These are phyloP conservation scores for Drosophila mojavensis DNA, from an alignment of 1,140 invertebrate genomes.

Conservation along the genomic window DNA sequence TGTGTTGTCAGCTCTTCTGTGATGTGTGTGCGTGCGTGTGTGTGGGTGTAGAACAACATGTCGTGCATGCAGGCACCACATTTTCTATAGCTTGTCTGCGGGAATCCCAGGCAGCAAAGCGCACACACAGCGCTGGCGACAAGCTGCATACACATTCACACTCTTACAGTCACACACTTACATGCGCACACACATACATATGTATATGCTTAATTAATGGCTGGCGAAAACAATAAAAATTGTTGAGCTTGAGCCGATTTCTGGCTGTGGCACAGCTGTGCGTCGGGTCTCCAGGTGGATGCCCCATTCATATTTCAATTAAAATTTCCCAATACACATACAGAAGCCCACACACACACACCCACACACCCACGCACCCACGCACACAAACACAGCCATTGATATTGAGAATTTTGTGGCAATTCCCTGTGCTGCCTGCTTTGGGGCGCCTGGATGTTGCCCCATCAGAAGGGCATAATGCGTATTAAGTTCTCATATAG, in stretches of 20 bases:
- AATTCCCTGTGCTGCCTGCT: background rate
- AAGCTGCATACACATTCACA: background rate
- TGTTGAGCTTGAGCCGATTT: background rate
- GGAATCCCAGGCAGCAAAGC: background rate
- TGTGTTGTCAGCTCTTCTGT: background rate
- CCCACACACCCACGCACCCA: background rate
- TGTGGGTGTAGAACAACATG: background rate
- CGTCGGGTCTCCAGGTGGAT: background rate
- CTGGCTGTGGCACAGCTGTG: background rate
- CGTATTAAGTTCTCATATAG: slow-evolving; percentile 30
- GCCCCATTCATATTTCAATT: slow-evolving; percentile 25
- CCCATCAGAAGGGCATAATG: slow-evolving; percentile 23
- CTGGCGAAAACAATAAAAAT: background rate
- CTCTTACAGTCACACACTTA: background rate
- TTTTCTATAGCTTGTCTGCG: background rate
- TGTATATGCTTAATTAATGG: background rate
- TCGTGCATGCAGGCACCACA: background rate
- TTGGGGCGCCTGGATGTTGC: background rate
- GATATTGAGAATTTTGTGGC: background rate
- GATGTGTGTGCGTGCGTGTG: background rate
- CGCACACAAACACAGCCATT: background rate
- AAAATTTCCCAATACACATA: slow-evolving; percentile 9
- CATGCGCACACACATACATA: background rate
- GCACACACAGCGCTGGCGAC: background rate
- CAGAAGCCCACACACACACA: background rate